Evolutionary conservation across 2,113 vertebrate genomes (phyloP).

Genomic region (Peromyscus leucopus): DNA sequence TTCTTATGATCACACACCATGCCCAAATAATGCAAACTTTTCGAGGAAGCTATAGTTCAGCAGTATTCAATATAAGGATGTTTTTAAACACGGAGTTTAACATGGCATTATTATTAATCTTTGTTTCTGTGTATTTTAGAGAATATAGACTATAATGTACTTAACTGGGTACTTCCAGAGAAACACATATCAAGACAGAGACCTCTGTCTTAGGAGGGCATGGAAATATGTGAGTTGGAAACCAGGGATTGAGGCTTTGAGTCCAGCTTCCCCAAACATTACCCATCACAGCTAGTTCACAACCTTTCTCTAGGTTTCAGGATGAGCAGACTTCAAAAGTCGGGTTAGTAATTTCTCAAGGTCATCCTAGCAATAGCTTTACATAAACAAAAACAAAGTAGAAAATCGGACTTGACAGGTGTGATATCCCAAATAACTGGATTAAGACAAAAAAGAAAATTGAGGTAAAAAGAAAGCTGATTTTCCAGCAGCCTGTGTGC

Average conservation of each 20-base stretch:
- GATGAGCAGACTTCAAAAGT: constrained; percentile 22
- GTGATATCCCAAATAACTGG: neutral
- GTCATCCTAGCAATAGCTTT: neutral
- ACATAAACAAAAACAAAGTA: neutral
- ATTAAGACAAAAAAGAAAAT: neutral
- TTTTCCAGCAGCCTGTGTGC: neutral
- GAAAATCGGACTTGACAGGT: neutral
- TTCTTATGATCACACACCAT: constrained; percentile 44
- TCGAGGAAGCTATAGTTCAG: neutral
- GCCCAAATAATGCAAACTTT: neutral
- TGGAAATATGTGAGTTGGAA: neutral
- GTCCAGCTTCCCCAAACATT: neutral
- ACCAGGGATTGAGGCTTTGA: neutral
- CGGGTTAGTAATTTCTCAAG: neutral
- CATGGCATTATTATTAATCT: neutral
- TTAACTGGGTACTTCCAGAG: neutral
- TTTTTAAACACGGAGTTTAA: neutral
- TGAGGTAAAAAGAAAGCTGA: neutral
- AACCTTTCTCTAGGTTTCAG: neutral
- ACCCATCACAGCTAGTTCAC: neutral
- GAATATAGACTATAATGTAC: neutral
- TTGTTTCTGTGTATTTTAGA: neutral
- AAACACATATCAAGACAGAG: neutral
- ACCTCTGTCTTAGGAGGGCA: neutral
- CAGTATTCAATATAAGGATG: neutral